Base-by-base conservation (phyloP, 2,888 invertebrate genomes). In the Zelleria hepariella region DNA sequence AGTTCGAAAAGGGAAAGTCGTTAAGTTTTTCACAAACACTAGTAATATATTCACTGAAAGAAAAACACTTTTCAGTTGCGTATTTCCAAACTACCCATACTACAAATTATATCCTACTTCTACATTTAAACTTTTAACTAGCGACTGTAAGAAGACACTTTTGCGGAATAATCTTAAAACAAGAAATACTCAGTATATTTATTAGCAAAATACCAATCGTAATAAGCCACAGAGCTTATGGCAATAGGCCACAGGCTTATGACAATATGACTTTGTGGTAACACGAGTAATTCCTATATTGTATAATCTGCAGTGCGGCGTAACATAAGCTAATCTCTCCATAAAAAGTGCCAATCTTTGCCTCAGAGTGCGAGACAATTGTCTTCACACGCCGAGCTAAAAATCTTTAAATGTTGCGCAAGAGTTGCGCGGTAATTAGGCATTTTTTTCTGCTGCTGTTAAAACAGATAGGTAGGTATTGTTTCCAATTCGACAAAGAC, bases 291-390 rank as follows among this genome's bases (percentile, higher is more conserved):
- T 42, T 23, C 20, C 51, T 51, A 51, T 51, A 51, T 51, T 51
- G 51, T 51, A 51, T 51, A 51, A 51, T 42, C 6, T 42, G 15
- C 51, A 23, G 51, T 4, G 51, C 51, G 21, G 51, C 20, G 51
- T 25, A 54, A 54, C 54, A 54, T 54, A 54, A 54, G 24, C 54
- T 54, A 54, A 54, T 54, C 54, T 54, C 10, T 23, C 26, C 54
- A 26, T 54, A 54, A 54, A 54, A 54, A 54, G 24, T 54, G 18
- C 23, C 54, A 54, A 54, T 54, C 54, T 54, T 24, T 26, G 26
- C 54, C 54, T 54, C 27, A 26, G 24, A 25, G 54, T n/a, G 24
- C 54, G 26, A 54, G 24, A 54, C 54, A 54, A 54, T n/a, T 54
- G 54, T 25, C 15, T 54, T 54, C 54, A 54, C 54, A 54, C 54